Conservation (phyloP, 2,888 invertebrate genomes). For the Dorcus hopei region DNA sequence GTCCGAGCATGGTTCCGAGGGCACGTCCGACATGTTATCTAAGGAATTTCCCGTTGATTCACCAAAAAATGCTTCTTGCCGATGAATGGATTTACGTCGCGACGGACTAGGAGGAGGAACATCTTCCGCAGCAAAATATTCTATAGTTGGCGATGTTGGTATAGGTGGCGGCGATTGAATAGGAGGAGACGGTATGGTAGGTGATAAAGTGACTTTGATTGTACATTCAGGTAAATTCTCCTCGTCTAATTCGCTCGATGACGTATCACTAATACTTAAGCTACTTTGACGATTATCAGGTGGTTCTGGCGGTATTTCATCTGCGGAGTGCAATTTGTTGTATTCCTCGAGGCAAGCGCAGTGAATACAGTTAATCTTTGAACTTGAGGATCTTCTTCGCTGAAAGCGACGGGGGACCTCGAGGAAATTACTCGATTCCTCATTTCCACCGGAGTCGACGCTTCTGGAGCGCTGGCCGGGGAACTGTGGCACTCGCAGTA, state of each 20-base stretch:
- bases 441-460: conserved; percentile 74
- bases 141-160: conserved; percentile 55
- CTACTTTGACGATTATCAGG: conserved; percentile 34
- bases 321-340: conserved; percentile 54
- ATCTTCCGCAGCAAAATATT: conserved; percentile 54
- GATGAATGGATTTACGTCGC: conserved; percentile 71
- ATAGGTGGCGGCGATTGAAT: conserved; percentile 46
- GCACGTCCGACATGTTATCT: conserved; percentile 61
- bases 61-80: conserved; percentile 80
- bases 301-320: conserved; percentile 46
- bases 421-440: conserved; percentile 59
- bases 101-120: conserved; percentile 41
- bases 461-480: conserved; percentile 72
- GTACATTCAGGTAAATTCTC: conserved; percentile 53
- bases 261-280: conserved; percentile 54
- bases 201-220: conserved; percentile 63
- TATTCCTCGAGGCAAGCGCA: conserved; percentile 76
- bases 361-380: conserved; percentile 71
- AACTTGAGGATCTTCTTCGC: conserved; percentile 61
- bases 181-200: conserved; percentile 53
- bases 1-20: conserved; percentile 47
- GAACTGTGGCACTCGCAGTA: conserved; percentile 66
- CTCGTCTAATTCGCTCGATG: conserved; percentile 49
- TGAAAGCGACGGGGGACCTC: conserved; percentile 59
- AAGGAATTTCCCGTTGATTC: conserved; percentile 69